A percentile compares a stretch with the other conserved stretches of the same genome.
Evolutionary conservation across 2,888 invertebrate genomes (phyloP).

Genomic region (Kuschelorhynchus macadamiae): DNA sequence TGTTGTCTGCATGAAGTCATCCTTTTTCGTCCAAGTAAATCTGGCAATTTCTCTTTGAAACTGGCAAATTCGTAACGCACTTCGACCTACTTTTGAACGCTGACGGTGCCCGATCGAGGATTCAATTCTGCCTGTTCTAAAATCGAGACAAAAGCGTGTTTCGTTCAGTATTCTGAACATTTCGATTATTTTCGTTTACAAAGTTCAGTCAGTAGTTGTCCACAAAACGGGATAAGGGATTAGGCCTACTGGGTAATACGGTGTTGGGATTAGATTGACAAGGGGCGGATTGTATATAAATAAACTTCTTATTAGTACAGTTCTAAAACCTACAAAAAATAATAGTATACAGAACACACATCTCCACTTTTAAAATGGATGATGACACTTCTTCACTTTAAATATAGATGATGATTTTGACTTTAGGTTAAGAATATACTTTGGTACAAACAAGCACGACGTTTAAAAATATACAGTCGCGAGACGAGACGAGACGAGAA

Average conservation of each 20-base stretch:
- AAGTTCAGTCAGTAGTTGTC: slow-evolving; percentile 16
- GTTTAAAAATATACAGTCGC: too few relatives aligned
- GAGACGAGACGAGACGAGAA: too few relatives aligned
- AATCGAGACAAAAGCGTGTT: slow-evolving; percentile 16
- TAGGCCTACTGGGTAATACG: slow-evolving; percentile 21
- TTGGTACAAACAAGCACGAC: too few relatives aligned
- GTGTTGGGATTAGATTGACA: too few relatives aligned
- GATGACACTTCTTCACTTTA: too few relatives aligned
- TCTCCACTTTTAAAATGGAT: too few relatives aligned
- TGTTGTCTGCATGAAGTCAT: slow-evolving; percentile 11
- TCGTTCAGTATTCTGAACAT: slow-evolving; percentile 8
- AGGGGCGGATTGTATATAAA: too few relatives aligned
- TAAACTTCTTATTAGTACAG: too few relatives aligned
- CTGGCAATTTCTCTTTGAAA: slow-evolving; percentile 17
- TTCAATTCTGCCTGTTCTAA: slow-evolving; percentile 22
- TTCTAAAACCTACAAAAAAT: too few relatives aligned
- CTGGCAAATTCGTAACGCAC: slow-evolving; percentile 21
- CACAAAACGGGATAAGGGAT: slow-evolving; percentile 21
- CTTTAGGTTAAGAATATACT: too few relatives aligned
- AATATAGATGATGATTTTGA: too few relatives aligned
- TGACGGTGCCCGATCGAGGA: slow-evolving; percentile 15
- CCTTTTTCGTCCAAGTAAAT: slow-evolving; percentile 9
- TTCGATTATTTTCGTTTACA: slow-evolving; percentile 17
- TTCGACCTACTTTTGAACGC: slow-evolving; percentile 22
- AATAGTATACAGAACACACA: too few relatives aligned